Conservation (phyloP, 2,113 vertebrate species). For the Phylloscopus trochiloides region DNA sequence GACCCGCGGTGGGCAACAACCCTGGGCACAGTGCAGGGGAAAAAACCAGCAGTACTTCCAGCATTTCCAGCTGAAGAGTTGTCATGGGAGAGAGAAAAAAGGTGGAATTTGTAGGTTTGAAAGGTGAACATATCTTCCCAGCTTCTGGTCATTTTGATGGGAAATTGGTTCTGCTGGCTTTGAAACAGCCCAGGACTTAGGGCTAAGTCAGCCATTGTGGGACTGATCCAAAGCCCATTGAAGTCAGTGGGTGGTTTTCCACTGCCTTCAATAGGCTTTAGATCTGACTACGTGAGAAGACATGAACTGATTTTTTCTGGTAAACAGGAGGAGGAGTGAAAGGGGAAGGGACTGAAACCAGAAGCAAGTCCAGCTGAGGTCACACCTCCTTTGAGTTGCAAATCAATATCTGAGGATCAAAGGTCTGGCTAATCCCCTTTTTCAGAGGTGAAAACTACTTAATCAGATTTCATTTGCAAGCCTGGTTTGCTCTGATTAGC, state of each 20-base stretch:
- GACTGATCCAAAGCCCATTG: conserved; percentile 53
- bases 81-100: conserved; percentile 38
- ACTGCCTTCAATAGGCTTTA: conserved; percentile 54
- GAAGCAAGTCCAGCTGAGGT: conserved; percentile 76
- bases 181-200: conserved; percentile 51
- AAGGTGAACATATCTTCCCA: conserved; percentile 66
- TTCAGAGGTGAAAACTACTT: conserved; percentile 79
- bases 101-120: conserved; percentile 62
- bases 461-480: conserved; percentile 74
- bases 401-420: conserved; percentile 81
- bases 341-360: conserved; percentile 71
- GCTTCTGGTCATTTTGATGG: conserved; percentile 63
- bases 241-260: conserved; percentile 69
- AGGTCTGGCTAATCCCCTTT: conserved; percentile 77
- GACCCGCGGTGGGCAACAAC: background rate
- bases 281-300: conserved; percentile 68
- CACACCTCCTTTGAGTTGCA: conserved; percentile 82
- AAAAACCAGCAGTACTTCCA: background rate
- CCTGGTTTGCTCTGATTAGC: conserved; percentile 71
- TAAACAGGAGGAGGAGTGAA: conserved; percentile 71
- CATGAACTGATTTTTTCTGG: conserved; percentile 65
- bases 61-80: conserved; percentile 10
- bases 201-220: conserved; percentile 72
- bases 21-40: background rate
- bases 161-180: conserved; percentile 73